These are phyloP conservation scores for Lasioglossum figueresi DNA, from an alignment of 2,888 invertebrate species.

Conservation along the genomic window DNA sequence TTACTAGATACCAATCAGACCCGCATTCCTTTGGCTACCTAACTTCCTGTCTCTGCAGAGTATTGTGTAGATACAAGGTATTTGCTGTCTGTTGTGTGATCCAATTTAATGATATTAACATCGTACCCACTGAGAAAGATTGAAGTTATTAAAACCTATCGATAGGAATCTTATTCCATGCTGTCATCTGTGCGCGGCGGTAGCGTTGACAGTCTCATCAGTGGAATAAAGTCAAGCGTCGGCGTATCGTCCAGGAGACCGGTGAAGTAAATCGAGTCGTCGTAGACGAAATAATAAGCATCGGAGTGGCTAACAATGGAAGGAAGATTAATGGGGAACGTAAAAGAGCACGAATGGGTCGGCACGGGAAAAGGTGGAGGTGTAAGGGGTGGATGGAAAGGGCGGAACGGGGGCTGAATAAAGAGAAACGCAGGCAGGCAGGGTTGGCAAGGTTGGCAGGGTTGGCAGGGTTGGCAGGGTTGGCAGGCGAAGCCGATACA, in stretches of 20 bases:
- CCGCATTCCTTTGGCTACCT: background rate
- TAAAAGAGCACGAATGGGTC: constrained; percentile 28
- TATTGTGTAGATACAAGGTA: background rate
- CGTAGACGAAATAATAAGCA: constrained; percentile 37
- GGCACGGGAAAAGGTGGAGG: background rate
- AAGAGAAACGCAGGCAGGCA: constrained; percentile 2
- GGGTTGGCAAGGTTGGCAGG: no score
- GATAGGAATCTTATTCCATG: background rate
- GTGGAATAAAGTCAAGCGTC: background rate
- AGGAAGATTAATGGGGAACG: constrained; percentile 43
- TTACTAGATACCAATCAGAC: background rate
- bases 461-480: no score
- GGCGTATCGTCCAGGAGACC: background rate
- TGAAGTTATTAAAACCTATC: background rate
- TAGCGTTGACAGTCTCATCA: background rate
- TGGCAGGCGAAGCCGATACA: constrained; percentile 34
- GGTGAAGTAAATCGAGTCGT: background rate
- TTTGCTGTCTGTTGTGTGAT: background rate
- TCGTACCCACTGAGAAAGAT: background rate
- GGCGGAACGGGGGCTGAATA: constrained; percentile 15
- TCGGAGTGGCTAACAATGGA: constrained; percentile 36
- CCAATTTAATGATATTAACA: background rate
- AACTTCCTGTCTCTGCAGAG: background rate
- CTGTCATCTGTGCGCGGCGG: background rate
- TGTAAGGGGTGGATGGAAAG: background rate